These are phyloP conservation scores for Dissostichus mawsoni DNA, from an alignment of 2,113 vertebrate species.

Conservation along the genomic window DNA sequence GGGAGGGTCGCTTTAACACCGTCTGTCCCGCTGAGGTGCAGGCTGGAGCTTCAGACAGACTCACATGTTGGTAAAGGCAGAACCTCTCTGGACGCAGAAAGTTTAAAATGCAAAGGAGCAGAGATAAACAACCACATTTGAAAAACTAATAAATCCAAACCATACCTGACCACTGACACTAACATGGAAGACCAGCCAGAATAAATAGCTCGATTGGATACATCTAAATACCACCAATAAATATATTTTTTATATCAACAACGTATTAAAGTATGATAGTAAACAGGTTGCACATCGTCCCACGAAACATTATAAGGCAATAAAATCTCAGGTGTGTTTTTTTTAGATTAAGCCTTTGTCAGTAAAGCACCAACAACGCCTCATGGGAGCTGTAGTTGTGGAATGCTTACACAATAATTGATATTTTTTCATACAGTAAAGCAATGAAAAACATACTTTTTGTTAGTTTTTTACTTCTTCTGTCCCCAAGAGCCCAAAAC, in stretches of 20 bases:
- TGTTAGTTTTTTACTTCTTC: not conserved
- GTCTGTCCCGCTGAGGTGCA: constrained; percentile 55
- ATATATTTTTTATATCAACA: constrained; percentile 28
- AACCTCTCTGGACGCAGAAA: constrained; percentile 45
- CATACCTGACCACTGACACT: constrained; percentile 45
- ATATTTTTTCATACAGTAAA: constrained; percentile 20
- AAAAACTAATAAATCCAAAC: constrained; percentile 3
- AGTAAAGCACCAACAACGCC: not conserved
- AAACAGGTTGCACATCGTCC: constrained; percentile 1
- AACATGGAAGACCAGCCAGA: constrained; percentile 62
- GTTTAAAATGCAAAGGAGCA: constrained; percentile 17
- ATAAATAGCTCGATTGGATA: constrained; percentile 36
- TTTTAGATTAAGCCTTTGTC: not conserved
- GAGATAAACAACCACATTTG: constrained; percentile 58
- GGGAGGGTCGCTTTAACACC: constrained; percentile 32
- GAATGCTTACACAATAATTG: not conserved
- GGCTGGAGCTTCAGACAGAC: constrained; percentile 60
- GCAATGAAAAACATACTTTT: not conserved
- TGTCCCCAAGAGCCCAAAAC: not conserved
- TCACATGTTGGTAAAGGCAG: constrained; percentile 10
- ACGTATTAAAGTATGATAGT: constrained; percentile 20
- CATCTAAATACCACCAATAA: constrained; percentile 24
- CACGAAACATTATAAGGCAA: constrained; percentile 20
- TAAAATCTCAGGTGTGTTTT: not conserved
- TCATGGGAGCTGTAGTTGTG: constrained; percentile 7